Conservation (phyloP, 1,140 invertebrate genomes). For the Bombus vancouverensis region DNA sequence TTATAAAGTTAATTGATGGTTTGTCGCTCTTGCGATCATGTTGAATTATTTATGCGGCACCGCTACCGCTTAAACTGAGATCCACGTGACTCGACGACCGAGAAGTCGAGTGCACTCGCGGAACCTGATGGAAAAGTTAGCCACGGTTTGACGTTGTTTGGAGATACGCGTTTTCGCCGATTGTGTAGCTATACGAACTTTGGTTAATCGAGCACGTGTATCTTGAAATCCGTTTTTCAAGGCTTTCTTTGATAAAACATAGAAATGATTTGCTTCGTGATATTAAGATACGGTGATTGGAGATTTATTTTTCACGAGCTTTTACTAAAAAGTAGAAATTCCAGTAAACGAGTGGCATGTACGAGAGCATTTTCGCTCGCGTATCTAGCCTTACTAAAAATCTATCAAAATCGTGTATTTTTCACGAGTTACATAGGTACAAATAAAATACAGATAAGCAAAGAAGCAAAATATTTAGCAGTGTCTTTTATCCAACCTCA, state of each 20-base stretch:
- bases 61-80: not conserved
- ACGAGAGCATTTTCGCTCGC: no score
- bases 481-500: not conserved
- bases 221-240: not conserved
- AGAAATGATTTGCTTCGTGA: not conserved
- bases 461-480: no score
- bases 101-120: not conserved
- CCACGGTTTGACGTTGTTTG: not conserved
- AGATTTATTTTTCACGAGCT: not conserved
- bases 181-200: not conserved
- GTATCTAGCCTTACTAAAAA: no score
- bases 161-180: not conserved
- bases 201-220: not conserved
- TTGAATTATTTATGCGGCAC: slow-evolving; percentile 14
- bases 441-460: no score
- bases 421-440: no score
- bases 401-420: no score
- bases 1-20: slow-evolving; percentile 18
- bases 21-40: not conserved
- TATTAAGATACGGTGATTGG: not conserved
- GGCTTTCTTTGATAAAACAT: not conserved
- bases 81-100: not conserved
- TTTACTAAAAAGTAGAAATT: no score
- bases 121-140: not conserved
- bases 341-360: no score